Base-by-base conservation (phyloP, 2,113 vertebrate genomes). In the Mobula hypostoma region DNA sequence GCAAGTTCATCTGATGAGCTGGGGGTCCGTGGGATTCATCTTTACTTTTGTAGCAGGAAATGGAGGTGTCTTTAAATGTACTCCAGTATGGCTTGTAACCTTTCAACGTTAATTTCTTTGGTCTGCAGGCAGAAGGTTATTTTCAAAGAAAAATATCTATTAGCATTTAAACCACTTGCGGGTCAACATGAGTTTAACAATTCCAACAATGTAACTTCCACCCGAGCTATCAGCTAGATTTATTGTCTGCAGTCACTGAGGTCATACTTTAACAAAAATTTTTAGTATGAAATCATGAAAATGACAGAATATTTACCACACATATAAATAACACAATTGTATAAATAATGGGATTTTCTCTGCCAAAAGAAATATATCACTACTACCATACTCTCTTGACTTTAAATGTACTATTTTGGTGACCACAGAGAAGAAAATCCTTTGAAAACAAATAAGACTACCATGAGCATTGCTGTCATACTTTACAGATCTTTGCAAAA, bases 41-140 rank as follows among this genome's bases (percentile, higher is more conserved):
- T 97, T 98, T 98, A 96, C 97, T 99, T 96, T 99, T 99, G 94
- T 99, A 99, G 96, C 99, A 99, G 95, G 98, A 99, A 96, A 99
- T 98, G 21, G 98, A 99, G 94, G 99, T 99, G 94, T 99, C 99
- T 97, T 99, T 99, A 97, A 99, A 99, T 21, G 99, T 99, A 96
- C 99, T 99, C 99, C 99, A 99, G 83, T 99, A 99, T 36, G 98
- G 99, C 95, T 99, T 99, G 95, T 99, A 99, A 95, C 98, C 99
- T 96, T 99, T 99, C 94, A 99, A 96, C 0, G 99, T 99, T 96
- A 99, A 97, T 95, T 99, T 99, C 97, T 99, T 99, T 95, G 99
- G 99, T 96, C 99, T 94, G 76, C 5, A 94, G 17, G 24, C n/a
- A 29, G 32, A 61, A n/a, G 6, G 7, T n/a, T 88, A 29, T 85